Evolutionary conservation across 1,140 invertebrate species (phyloP).

Genomic region (Myzus persicae): DNA sequence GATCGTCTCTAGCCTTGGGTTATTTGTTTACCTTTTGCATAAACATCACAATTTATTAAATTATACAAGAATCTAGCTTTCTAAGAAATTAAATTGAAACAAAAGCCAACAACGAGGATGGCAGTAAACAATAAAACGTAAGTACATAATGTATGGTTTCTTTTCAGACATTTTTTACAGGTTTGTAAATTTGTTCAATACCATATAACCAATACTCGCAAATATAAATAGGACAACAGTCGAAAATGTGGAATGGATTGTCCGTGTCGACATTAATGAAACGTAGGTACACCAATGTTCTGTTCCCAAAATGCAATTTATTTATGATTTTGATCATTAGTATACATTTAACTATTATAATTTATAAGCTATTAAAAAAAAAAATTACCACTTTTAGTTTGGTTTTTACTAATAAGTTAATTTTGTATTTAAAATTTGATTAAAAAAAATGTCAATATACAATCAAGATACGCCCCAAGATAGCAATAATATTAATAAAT

Average conservation of each 20-base stretch:
- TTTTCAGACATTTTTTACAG: not conserved
- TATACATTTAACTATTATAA: not conserved
- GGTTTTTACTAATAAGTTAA: not conserved
- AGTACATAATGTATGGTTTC: not conserved
- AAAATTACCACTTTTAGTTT: not conserved
- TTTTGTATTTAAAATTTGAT: not conserved
- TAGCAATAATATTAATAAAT: not conserved
- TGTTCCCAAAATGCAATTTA: not conserved
- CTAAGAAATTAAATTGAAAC: not conserved
- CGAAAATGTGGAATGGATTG: not conserved
- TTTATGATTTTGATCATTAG: not conserved
- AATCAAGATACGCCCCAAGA: not conserved
- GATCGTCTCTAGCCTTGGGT: not conserved
- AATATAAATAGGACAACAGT: not conserved
- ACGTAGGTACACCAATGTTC: not conserved
- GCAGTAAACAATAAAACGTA: not conserved
- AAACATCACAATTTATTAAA: not conserved
- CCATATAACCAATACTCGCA: not conserved
- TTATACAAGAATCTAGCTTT: not conserved
- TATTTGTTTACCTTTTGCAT: not conserved
- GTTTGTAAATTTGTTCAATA: too few relatives aligned
- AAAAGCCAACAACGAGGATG: not conserved
- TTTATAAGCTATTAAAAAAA: not conserved
- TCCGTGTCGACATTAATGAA: not conserved
- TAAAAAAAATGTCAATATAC: not conserved